Conservation (phyloP, 2,113 vertebrate genomes). For the Gymnorhina tibicen region DNA sequence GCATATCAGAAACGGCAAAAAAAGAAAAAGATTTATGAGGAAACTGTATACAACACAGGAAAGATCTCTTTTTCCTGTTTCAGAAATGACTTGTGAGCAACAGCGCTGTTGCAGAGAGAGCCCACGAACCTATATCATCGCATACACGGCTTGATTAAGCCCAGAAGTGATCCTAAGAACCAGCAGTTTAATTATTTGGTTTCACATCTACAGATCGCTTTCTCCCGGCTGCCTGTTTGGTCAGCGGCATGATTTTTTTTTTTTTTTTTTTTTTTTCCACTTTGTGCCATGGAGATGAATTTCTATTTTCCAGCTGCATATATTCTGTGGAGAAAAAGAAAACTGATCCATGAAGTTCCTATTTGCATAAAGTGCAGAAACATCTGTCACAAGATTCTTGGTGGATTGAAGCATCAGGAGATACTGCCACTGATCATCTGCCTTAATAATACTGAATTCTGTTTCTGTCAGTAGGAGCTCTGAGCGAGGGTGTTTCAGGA, state of each 20-base stretch:
- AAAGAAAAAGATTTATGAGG: not conserved
- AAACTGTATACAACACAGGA: not conserved
- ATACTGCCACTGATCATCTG: conserved; percentile 1
- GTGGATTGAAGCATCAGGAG: conserved; percentile 36
- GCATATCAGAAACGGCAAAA: not conserved
- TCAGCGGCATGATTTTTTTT: not conserved
- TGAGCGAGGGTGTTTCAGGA: not conserved
- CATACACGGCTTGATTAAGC: accelerated
- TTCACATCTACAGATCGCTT: not conserved
- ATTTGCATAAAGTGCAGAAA: conserved; percentile 73
- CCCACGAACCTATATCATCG: accelerated
- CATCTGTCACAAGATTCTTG: conserved; percentile 61
- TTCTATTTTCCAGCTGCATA: conserved; percentile 69
- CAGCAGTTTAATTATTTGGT: not conserved
- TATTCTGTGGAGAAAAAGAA: conserved; percentile 61
- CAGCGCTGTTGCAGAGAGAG: not conserved
- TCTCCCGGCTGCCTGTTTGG: not conserved
- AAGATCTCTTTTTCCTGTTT: not conserved
- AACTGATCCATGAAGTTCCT: conserved; percentile 70
- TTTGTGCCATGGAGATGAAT: conserved; percentile 16
- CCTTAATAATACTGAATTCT: conserved; percentile 1
- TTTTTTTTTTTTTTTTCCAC: not conserved
- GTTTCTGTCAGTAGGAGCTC: not conserved
- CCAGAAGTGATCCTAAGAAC: not conserved
- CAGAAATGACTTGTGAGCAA: not conserved